These are phyloP conservation scores for Cosmia trapezina DNA, from an alignment of 2,888 invertebrate species.

Conservation along the genomic window DNA sequence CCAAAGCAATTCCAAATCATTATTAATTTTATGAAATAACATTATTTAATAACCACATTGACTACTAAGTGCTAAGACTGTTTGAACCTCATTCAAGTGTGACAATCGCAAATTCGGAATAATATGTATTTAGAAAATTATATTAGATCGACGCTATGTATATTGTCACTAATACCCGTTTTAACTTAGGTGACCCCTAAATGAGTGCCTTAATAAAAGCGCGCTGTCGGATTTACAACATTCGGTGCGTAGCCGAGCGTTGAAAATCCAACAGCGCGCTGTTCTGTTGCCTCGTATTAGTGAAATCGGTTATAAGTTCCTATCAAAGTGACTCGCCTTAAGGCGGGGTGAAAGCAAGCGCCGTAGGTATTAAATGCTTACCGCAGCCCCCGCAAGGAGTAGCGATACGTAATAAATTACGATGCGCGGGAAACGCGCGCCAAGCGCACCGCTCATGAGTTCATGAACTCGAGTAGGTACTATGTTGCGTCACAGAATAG, in stretches of 20 bases:
- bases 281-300: neutral
- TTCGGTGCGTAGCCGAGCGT: no score
- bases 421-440: no score
- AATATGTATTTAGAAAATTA: neutral
- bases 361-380: no score
- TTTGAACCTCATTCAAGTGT: neutral
- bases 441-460: no score
- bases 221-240: no score
- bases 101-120: neutral
- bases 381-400: no score
- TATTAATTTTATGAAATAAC: neutral
- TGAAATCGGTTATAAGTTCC: neutral
- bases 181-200: neutral
- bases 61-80: neutral
- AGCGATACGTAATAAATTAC: no score
- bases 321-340: neutral
- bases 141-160: neutral
- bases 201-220: neutral
- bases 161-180: neutral
- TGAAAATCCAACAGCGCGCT: no score
- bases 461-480: no score
- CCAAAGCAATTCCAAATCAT: neutral
- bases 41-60: neutral
- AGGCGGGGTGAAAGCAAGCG: no score
- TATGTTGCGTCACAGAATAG: no score